Evolutionary conservation across 2,797 vertebrate genomes (phyloP).

Genomic region (Ciconia nigra): DNA sequence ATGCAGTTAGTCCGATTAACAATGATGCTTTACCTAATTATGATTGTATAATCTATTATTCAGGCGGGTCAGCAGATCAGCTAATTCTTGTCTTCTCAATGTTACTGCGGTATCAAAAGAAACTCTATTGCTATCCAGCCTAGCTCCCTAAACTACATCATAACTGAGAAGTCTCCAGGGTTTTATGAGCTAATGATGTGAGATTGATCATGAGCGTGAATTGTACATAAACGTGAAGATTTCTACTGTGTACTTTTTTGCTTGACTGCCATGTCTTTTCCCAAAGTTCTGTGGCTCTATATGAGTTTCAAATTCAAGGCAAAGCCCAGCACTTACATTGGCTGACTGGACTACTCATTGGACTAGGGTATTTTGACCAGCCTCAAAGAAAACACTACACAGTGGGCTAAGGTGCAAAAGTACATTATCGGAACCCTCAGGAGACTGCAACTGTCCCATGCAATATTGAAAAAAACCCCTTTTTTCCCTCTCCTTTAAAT

Average conservation of each 20-base stretch:
- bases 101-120: not conserved
- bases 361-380: not conserved
- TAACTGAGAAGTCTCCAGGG: not conserved
- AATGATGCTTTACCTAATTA: not conserved
- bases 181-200: not conserved
- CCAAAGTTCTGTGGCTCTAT: not conserved
- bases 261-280: not conserved
- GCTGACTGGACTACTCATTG: not conserved
- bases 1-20: not conserved
- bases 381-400: not conserved
- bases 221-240: not conserved
- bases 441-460: not conserved
- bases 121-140: not conserved
- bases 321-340: not conserved
- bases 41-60: not conserved
- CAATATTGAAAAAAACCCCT: accelerated
- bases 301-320: not conserved
- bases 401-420: not conserved
- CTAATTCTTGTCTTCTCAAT: not conserved
- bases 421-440: no score
- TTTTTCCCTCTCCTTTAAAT: not conserved
- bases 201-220: not conserved
- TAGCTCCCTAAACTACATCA: not conserved
- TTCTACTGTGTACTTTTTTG: not conserved
- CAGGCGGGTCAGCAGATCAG: not conserved